Percentiles rank a stretch among this genome's conserved stretches.
Conservation (phyloP, 2,797 vertebrate genomes). For the Bryconaethiops microstoma region DNA sequence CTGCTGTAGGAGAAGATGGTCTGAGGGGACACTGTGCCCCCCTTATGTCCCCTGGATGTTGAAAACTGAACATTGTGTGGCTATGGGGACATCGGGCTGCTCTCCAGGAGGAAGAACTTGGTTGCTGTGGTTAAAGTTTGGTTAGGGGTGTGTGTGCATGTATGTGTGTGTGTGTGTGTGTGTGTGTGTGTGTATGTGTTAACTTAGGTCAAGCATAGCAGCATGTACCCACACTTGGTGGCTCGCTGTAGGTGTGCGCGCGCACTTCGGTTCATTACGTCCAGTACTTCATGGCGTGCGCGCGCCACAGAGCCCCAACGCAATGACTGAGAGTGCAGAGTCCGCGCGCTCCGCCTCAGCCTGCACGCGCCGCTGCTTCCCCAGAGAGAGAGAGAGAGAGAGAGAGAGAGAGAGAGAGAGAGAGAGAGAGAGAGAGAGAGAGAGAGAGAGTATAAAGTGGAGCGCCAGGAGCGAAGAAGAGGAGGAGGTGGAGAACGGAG, state of each 20-base stretch:
- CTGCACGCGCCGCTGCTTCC: not conserved
- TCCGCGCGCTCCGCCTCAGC: not conserved
- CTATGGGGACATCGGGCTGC: not conserved
- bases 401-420: not conserved
- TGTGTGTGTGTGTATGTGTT: not conserved
- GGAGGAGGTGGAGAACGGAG: constrained; percentile 3
- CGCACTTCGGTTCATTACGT: not conserved
- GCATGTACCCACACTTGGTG: too few species aligned
- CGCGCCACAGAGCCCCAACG: not conserved
- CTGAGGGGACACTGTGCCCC: not conserved
- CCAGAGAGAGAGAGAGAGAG: not conserved
- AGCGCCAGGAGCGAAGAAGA: not conserved
- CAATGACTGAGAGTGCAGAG: not conserved
- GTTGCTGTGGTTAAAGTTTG: not conserved
- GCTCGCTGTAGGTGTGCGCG: not conserved
- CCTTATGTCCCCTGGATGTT: not conserved
- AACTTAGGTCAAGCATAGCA: too few species aligned
- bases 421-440: not conserved
- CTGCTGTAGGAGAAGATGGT: not conserved
- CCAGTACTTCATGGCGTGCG: not conserved
- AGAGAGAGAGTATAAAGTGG: not conserved
- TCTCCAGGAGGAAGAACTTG: not conserved
- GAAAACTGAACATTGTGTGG: not conserved
- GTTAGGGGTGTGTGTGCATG: not conserved
- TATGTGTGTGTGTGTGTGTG: too few species aligned